Base-by-base conservation (phyloP, 2,888 invertebrate genomes). In the Gymnocheta viridis region DNA sequence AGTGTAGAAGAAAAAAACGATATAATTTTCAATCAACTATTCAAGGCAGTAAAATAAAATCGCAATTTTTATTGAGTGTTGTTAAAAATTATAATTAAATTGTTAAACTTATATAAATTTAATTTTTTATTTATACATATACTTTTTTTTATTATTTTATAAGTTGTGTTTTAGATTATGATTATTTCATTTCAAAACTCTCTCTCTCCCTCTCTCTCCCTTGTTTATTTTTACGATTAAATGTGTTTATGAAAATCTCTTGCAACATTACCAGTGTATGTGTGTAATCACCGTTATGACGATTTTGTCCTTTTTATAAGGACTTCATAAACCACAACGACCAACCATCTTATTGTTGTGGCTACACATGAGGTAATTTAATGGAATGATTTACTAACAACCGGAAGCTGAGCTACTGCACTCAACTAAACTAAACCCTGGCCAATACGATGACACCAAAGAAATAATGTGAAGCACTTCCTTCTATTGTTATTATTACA, bases 311-410 rank as follows among this genome's bases (percentile, higher is more conserved):
- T 66, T 54, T 82, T 74, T 17, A 10, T 27, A 27, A 82, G 54
- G 69, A 82, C 74, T 62, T 76, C 22, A 69, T 62, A 82, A 76
- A 69, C 81, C 81, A 56, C 81, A 76, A 82, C 27, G 64, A 66
- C 38, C 56, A 76, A 70, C 62, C 69, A 38, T 56, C 54, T 82
- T 82, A 82, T 82, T 82, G 74, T 76, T 82, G 54, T 76, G 81
- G 81, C 38, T 64, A 54, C 69, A 76, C 81, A 82, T 76, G 81
- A 82, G 74, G 81, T 76, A 56, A 82, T 76, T 76, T 76, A 82
- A 82, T 82, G 69, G 74, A 82, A 82, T 84, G 81, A 78, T 84
- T 84, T 84, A 84, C 81, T 84, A 73, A 81, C 81, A 77, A 81
- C 77, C 84, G 84, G 81, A 84, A 78, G 77, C 77, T 67, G 77